These are phyloP conservation scores for Geothlypis trichas DNA, from an alignment of 2,113 vertebrate genomes.

Conservation along the genomic window DNA sequence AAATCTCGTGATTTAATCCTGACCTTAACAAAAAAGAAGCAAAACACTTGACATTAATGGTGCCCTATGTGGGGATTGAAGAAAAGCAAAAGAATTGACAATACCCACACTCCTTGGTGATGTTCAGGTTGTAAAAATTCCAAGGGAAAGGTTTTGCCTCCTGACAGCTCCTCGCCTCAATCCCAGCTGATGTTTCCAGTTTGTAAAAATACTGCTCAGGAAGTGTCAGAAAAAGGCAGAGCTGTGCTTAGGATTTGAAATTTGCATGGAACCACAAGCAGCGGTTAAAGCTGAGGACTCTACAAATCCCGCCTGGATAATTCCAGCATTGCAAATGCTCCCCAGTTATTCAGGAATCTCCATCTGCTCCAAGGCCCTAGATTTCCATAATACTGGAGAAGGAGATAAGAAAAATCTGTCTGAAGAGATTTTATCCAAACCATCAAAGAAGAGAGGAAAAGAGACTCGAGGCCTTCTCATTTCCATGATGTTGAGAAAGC, in stretches of 20 bases:
- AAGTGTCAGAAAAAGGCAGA: neutral
- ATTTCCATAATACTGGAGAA: conserved; percentile 8
- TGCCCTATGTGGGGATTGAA: no score
- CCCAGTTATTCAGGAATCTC: neutral
- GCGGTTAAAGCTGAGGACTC: neutral
- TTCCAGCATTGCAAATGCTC: neutral
- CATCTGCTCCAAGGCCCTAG: neutral
- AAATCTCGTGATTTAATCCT: no score
- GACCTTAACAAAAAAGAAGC: no score
- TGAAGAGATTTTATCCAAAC: neutral
- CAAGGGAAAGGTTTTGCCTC: neutral
- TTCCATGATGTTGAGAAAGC: neutral
- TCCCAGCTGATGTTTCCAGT: neutral
- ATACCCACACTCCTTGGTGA: neutral
- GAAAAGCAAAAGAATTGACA: no score
- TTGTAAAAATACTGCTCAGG: neutral
- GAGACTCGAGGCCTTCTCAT: neutral
- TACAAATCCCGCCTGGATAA: neutral
- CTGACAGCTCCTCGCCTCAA: neutral
- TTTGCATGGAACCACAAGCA: neutral
- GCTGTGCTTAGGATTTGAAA: neutral
- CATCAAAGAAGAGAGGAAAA: neutral
- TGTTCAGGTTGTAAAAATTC: neutral
- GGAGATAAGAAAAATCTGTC: neutral
- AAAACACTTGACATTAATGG: no score